Base-by-base conservation (phyloP, 2,797 vertebrate genomes). In the Lateolabrax maculatus region DNA sequence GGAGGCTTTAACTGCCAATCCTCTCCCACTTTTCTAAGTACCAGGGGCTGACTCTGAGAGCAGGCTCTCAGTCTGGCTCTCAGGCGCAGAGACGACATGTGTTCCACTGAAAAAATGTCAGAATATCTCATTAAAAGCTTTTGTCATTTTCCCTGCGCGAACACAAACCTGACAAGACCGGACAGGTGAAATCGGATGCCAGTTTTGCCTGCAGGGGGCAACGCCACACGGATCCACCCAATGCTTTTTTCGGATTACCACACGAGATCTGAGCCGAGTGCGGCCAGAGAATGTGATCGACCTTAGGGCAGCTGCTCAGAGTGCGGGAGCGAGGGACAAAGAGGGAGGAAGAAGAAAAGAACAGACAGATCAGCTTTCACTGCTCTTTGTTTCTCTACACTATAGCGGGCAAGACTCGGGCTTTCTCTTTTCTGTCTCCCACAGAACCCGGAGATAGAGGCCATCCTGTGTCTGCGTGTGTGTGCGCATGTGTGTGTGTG, bases 331-430 rank as follows among this genome's bases (percentile, higher is more conserved):
- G n/a, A 71, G 25, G 58, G 83, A 91, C 85, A 90, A 91, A 92
- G 88, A 71, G 79, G 43, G 46, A 51, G 27, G 57, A 66, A 48
- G 80, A 83, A 90, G 81, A 86, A 90, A 88, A 83, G 80, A 84
- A 86, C 58, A 84, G 77, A 84, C 74, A 79, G 85, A 91, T 93
- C 86, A 75, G 83, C 83, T 94, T 91, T 90, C 90, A 91, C 72
- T 77, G 81, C 73, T 60, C 83, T 87, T 90, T 93, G 86, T 93
- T 89, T 84, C 85, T 76, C 84, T 51, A 68, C 83, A 83, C 78
- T 69, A 80, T 49, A 73, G 83, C 18, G 18, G 84, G 78, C 76
- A 83, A 83, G 81, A 80, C 90, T 57, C 36, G 72, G 41, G 31
- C 75, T 85, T 84, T 87, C 78, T 89, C 73, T 83, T 66, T 87